Conservation (phyloP, 2,888 invertebrate genomes). For the Prosapia bicincta region DNA sequence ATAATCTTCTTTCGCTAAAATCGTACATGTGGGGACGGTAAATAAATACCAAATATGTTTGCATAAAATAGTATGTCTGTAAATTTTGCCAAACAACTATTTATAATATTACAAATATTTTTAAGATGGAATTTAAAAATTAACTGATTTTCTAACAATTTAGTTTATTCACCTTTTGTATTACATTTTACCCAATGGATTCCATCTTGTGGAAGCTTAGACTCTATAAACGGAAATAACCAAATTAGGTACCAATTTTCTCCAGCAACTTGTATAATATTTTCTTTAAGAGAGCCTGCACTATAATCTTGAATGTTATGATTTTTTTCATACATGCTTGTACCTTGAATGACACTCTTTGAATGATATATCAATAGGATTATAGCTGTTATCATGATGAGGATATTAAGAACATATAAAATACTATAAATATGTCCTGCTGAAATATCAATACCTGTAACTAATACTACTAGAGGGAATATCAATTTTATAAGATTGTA, state of each 20-base stretch:
- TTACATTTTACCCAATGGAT: slow-evolving; percentile 47
- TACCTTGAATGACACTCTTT: slow-evolving; percentile 66
- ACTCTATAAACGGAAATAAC: slow-evolving; percentile 74
- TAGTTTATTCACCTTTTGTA: slow-evolving; percentile 2
- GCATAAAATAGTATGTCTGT: slow-evolving; percentile 64
- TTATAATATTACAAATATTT: no score
- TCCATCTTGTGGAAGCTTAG: slow-evolving; percentile 76
- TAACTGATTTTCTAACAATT: no score
- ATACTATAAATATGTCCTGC: slow-evolving; percentile 64
- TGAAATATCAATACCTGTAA: slow-evolving; percentile 60
- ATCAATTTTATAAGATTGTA: slow-evolving; percentile 61
- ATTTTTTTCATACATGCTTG: slow-evolving; percentile 70
- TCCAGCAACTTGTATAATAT: slow-evolving; percentile 75
- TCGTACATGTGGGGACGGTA: no score
- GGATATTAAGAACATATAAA: slow-evolving; percentile 63
- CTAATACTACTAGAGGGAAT: slow-evolving; percentile 69
- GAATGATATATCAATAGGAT: slow-evolving; percentile 67
- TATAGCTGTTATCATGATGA: slow-evolving; percentile 64
- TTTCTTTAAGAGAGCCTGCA: slow-evolving; percentile 62
- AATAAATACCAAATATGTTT: no score
- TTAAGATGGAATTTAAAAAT: no score
- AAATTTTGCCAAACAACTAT: no score
- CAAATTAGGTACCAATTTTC: slow-evolving; percentile 73
- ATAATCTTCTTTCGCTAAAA: no score
- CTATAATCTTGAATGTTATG: slow-evolving; percentile 60